phyloP scores from a whole-genome alignment of 2,888 invertebrate species.

The Lasioglossum lativentre region DNA sequence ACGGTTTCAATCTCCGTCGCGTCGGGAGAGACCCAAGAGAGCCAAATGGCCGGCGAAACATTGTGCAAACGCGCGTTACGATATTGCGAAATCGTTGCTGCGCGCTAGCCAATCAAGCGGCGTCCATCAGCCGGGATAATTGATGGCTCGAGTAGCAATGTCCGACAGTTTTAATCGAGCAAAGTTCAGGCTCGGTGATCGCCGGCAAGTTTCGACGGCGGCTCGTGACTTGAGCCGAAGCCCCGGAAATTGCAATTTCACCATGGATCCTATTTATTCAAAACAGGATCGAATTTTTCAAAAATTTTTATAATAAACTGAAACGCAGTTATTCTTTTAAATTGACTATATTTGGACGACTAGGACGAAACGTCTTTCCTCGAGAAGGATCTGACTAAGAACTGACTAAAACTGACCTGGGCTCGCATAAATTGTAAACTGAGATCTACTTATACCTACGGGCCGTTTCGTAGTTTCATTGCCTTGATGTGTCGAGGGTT shows the following conservation, averaged over 20 bases:
- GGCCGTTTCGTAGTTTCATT: too few relatives aligned
- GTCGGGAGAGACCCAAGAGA: background rate
- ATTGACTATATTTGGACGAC: too few relatives aligned
- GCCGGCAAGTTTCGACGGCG: background rate
- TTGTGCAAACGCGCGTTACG: constrained; percentile 6
- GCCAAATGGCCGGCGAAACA: background rate
- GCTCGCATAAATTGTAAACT: too few relatives aligned
- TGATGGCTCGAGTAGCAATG: constrained; percentile 7
- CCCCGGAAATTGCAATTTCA: background rate
- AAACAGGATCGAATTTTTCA: background rate
- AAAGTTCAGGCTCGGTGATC: background rate
- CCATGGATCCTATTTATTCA: background rate
- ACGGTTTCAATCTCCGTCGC: background rate
- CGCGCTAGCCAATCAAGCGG: background rate
- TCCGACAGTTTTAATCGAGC: constrained; percentile 14
- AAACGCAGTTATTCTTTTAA: too few relatives aligned
- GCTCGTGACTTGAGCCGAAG: background rate
- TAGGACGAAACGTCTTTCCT: too few relatives aligned
- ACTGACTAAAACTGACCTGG: too few relatives aligned
- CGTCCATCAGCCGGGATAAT: constrained; percentile 14
- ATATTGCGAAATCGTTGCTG: background rate
- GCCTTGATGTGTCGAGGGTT: too few relatives aligned
- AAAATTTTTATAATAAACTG: too few relatives aligned
- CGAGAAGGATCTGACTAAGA: too few relatives aligned
- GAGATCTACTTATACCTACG: too few relatives aligned